Base-by-base conservation (phyloP, 2,888 invertebrate genomes). In the Morinoia aosen region DNA sequence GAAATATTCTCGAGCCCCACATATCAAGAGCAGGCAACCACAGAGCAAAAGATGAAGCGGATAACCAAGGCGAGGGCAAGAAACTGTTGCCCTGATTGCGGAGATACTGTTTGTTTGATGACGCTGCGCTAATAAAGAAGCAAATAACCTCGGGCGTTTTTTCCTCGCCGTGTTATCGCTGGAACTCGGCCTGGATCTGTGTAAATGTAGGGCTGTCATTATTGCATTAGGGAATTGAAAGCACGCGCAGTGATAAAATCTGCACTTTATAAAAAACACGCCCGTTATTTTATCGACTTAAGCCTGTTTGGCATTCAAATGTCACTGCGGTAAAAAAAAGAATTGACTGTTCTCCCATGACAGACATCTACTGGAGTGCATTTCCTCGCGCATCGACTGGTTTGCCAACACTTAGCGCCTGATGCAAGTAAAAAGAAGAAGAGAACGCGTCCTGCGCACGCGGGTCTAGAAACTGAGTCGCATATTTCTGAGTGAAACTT, bases 1-100 rank as follows among this genome's bases (percentile, higher is more conserved):
- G 93, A 93, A 93, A 93, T 93, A 93, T 93, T 93, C 93, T 93
- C 58, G 12, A 48, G 93, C 33, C 33, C 40, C 39, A 57, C 93
- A 57, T 93, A 93, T 93, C 57, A 57, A 93, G 11, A 93, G 57
- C n/a, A 39, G 5, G 25, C 57, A 93, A 56, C 57, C 10, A 12
- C 56, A 48, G 39, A 48, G 12, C 90, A 90, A 90, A 48, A 90
- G n/a, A 90, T 48, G 40, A 90, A 40, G 48, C 90, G 33, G 76
- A 33, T 76, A 76, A 76, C 76, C 76, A 76, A 76, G 14, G 25
- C 76, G 76, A 76, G 76, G 25, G 76, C 2, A 33, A 33, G 76
- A 25, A 76, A 33, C 33, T 76, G 76, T 33, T 33, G 76, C 10
- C 76, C 76, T 76, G 76, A 76, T 76, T 76, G 76, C 33, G 16